These are phyloP conservation scores for Girardia tigrina DNA, from an alignment of 2,888 invertebrate genomes.

Conservation along the genomic window DNA sequence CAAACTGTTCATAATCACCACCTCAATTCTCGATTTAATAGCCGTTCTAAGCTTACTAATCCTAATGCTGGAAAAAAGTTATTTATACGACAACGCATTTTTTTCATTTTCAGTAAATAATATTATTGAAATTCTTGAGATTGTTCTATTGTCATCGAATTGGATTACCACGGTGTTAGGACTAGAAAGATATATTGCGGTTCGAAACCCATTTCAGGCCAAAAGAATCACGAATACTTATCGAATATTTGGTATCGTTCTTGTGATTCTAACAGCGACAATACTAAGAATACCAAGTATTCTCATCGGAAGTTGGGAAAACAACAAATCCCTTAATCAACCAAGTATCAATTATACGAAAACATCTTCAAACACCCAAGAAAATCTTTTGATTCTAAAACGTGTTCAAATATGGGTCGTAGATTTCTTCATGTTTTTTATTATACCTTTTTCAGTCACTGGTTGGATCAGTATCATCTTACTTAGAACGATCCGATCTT, in stretches of 20 bases:
- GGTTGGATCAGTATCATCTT: not conserved
- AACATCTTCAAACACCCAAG: not conserved
- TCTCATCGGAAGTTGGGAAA: constrained; percentile 1
- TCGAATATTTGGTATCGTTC: not conserved
- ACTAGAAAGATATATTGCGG: constrained; percentile 27
- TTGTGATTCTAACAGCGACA: not conserved
- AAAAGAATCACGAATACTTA: constrained; percentile 27
- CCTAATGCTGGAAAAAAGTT: not conserved
- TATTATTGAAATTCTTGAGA: constrained; percentile 28
- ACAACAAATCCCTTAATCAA: not conserved
- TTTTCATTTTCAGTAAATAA: not conserved
- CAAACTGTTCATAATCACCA: not conserved
- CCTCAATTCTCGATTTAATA: not conserved
- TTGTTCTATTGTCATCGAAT: constrained; percentile 23
- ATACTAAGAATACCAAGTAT: constrained; percentile 26
- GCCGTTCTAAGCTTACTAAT: not conserved
- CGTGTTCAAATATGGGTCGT: constrained; percentile 1
- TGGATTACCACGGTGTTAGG: constrained; percentile 30
- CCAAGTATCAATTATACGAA: not conserved
- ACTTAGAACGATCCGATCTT: not conserved
- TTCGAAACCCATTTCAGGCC: constrained; percentile 27
- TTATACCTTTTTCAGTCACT: constrained; percentile 6
- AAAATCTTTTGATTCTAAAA: not conserved
- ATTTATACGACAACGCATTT: not conserved
- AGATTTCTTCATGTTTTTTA: constrained; percentile 28